phyloP scores from a whole-genome alignment of 1,140 invertebrate genomes.

The Lepidostoma basale region DNA sequence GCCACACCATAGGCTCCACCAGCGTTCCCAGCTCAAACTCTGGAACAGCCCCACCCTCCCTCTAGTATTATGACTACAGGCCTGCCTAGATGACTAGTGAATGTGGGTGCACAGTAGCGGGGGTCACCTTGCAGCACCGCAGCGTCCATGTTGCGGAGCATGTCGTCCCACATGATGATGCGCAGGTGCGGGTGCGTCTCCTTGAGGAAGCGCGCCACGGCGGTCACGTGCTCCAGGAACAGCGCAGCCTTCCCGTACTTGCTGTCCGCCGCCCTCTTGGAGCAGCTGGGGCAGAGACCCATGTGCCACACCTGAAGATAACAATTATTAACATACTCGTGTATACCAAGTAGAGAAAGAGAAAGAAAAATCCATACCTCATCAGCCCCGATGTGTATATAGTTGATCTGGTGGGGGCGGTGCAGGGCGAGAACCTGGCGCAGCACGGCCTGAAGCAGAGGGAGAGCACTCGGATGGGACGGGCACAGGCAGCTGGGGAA shows the following conservation, averaged over 20 bases:
- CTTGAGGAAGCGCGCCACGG: slow-evolving; percentile 70
- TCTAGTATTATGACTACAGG: too few relatives aligned
- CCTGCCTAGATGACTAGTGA: too few relatives aligned
- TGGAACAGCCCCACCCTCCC: too few relatives aligned
- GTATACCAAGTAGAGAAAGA: neutral
- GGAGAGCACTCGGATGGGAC: slow-evolving; percentile 72
- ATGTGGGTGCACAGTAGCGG: too few relatives aligned
- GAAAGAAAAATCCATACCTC: slow-evolving; percentile 67
- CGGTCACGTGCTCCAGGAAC: slow-evolving; percentile 76
- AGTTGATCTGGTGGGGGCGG: slow-evolving; percentile 63
- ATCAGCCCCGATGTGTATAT: slow-evolving; percentile 83
- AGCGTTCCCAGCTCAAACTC: slow-evolving; percentile 74
- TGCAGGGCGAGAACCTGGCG: slow-evolving; percentile 71
- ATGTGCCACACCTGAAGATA: slow-evolving; percentile 67
- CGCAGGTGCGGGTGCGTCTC: slow-evolving; percentile 70
- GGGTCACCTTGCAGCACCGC: slow-evolving; percentile 67
- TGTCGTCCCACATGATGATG: slow-evolving; percentile 95
- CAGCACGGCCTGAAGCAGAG: slow-evolving; percentile 78
- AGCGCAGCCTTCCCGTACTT: slow-evolving; percentile 53
- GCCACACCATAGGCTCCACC: slow-evolving; percentile 90
- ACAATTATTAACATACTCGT: neutral
- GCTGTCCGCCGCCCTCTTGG: slow-evolving; percentile 61
- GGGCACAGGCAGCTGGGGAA: slow-evolving; percentile 88
- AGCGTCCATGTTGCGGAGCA: slow-evolving; percentile 78
- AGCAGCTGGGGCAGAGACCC: slow-evolving; percentile 78